These are phyloP conservation scores for Craseonycteris thonglongyai DNA, from an alignment of 2,113 vertebrate genomes.

Conservation along the genomic window DNA sequence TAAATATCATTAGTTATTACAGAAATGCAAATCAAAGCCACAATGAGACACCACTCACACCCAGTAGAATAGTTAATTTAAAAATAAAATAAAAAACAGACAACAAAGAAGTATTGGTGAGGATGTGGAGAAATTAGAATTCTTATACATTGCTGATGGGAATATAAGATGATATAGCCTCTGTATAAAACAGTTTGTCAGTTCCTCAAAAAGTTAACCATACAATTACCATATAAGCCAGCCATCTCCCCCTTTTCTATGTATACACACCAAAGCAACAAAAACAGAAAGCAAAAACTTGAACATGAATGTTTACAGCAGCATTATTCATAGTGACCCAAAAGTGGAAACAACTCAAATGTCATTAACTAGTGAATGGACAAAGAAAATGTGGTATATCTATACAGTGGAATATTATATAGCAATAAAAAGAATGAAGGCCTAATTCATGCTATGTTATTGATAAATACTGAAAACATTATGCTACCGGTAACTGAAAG, in stretches of 20 bases:
- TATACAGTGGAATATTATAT: not conserved
- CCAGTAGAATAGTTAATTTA: not conserved
- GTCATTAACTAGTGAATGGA: not conserved
- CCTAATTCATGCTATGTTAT: not conserved
- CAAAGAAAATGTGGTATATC: not conserved
- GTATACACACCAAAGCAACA: not conserved
- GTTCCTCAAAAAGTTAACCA: not conserved
- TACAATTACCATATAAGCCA: not conserved
- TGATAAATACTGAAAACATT: not conserved
- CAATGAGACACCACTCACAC: not conserved
- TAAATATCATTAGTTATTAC: not conserved
- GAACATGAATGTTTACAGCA: not conserved
- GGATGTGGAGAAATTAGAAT: not conserved
- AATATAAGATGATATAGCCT: not conserved
- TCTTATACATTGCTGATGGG: not conserved
- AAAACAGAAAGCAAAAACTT: constrained; percentile 9
- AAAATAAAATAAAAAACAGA: not conserved
- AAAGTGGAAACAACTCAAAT: not conserved
- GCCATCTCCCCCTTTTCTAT: not conserved
- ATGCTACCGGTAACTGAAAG: not conserved
- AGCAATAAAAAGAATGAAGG: not conserved
- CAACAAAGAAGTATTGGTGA: not conserved
- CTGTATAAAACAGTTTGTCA: not conserved
- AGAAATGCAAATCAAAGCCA: constrained; percentile 24
- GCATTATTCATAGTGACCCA: not conserved